Evolutionary conservation across 2,113 vertebrate genomes (phyloP).

Genomic region (Perca flavescens): DNA sequence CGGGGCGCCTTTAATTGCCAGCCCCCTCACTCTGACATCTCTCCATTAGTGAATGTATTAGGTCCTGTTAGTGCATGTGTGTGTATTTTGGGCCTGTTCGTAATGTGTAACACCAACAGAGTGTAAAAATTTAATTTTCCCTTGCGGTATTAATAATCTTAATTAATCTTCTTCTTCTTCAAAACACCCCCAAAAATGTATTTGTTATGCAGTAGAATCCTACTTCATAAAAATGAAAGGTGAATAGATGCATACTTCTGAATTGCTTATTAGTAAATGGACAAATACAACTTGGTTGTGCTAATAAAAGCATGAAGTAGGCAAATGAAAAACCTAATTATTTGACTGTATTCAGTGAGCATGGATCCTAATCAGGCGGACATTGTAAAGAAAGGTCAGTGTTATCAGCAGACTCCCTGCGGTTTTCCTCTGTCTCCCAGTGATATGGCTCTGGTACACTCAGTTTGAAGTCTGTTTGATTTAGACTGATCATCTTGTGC

Average conservation of each 20-base stretch:
- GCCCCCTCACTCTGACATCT: too few relatives aligned
- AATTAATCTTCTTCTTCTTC: too few relatives aligned
- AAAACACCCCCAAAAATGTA: not conserved
- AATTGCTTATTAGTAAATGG: not conserved
- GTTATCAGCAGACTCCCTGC: conserved; percentile 24
- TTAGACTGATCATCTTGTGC: conserved; percentile 6
- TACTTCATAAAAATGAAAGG: not conserved
- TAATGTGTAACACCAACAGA: too few relatives aligned
- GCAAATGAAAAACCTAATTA: conserved; percentile 7
- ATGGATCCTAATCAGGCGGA: conserved; percentile 11
- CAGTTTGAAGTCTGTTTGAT: conserved; percentile 31
- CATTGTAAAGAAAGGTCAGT: not conserved
- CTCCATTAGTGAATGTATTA: too few relatives aligned
- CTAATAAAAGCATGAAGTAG: not conserved
- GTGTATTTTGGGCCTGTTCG: too few relatives aligned
- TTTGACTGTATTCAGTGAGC: conserved; percentile 1
- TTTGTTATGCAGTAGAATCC: not conserved
- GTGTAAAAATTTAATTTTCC: too few relatives aligned
- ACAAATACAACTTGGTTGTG: not conserved
- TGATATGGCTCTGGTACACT: conserved; percentile 3
- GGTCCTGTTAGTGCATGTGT: too few relatives aligned
- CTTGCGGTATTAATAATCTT: too few relatives aligned
- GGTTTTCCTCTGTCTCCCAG: conserved; percentile 12
- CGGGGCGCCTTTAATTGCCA: too few relatives aligned
- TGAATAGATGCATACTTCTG: not conserved